Evolutionary conservation across 2,113 vertebrate species (phyloP).

Genomic region (Cyprinodon variegatus): DNA sequence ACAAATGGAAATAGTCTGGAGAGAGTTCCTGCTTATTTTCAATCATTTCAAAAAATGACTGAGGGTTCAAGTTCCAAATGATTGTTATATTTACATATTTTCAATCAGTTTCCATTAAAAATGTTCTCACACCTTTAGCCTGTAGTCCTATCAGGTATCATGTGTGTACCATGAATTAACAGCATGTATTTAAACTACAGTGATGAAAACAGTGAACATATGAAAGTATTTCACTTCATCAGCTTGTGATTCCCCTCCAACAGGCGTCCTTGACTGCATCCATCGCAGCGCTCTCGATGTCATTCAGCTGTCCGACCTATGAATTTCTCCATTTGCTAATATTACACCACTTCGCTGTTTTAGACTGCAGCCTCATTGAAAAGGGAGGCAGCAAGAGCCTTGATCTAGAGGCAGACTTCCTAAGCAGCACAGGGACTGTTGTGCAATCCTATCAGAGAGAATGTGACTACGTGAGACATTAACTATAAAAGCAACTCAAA

Average conservation of each 20-base stretch:
- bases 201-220: background rate
- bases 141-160: background rate
- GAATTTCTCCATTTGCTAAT: background rate
- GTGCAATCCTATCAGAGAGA: background rate
- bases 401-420: background rate
- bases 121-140: too few species aligned
- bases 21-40: background rate
- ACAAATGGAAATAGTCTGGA: background rate
- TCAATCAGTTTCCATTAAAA: too few species aligned
- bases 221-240: background rate
- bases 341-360: background rate
- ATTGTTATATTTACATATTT: too few species aligned
- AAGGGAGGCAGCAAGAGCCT: background rate
- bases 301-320: background rate
- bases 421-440: background rate
- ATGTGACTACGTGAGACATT: background rate
- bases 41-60: background rate
- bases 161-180: background rate
- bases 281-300: background rate
- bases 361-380: constrained; percentile 2
- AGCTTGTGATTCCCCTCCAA: background rate
- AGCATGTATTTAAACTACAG: background rate
- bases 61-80: too few species aligned
- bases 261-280: background rate
- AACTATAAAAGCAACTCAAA: background rate